Evolutionary conservation across 2,797 vertebrate genomes (phyloP).

Genomic region (Oreortyx pictus): DNA sequence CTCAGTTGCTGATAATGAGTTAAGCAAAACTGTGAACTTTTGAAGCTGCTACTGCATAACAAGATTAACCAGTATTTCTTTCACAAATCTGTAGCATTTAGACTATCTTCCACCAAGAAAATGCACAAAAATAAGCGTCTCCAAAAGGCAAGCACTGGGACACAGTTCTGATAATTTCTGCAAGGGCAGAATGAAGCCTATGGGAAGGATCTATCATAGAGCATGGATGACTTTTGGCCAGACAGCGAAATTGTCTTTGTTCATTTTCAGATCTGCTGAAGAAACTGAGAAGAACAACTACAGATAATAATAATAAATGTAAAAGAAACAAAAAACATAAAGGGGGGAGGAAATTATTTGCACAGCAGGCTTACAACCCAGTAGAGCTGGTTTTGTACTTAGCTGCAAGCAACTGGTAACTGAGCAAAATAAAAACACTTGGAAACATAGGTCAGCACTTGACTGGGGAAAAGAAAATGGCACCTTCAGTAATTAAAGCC

Average conservation of each 20-base stretch:
- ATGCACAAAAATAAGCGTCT: not conserved
- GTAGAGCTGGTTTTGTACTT: not conserved
- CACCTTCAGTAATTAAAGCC: not conserved
- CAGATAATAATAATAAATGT: not conserved
- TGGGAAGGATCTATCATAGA: not conserved
- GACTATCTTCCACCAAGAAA: not conserved
- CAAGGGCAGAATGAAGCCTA: not conserved
- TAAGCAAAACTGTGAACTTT: not conserved
- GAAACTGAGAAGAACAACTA: slow-evolving; percentile 38
- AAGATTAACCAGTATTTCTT: not conserved
- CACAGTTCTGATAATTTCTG: not conserved
- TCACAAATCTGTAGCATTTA: not conserved
- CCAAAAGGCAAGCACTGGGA: not conserved
- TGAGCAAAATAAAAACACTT: not conserved
- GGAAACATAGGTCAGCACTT: not conserved
- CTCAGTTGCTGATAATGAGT: not conserved
- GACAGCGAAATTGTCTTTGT: not conserved
- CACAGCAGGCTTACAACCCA: not conserved
- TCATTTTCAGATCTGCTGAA: slow-evolving; percentile 29
- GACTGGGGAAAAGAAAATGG: not conserved
- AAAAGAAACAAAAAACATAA: not conserved
- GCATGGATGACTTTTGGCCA: rapidly evolving
- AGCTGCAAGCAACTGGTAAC: not conserved
- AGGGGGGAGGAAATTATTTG: not conserved
- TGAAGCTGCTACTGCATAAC: not conserved